Base-by-base conservation (phyloP, 53 echinoderm and acorn worm species). In the Hippasteria phrygiana region DNA sequence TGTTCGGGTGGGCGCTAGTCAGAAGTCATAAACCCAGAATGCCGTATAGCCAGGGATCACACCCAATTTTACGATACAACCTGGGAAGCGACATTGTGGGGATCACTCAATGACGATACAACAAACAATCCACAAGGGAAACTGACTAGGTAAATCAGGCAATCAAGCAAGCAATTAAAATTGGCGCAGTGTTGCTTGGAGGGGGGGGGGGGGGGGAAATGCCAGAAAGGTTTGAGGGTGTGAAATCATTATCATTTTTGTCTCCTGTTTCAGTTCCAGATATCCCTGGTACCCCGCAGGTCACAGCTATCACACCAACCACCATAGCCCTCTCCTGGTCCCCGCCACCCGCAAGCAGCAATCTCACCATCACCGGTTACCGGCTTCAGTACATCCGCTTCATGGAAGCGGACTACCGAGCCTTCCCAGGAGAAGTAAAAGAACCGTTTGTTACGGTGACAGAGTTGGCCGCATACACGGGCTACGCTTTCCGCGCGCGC, bases 391-490 rank as follows among this genome's bases (percentile, higher is more conserved):
- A 88, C 46, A 36, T 69, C 14, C 32, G 38, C 34, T 88, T 88
- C 53, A 50, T n/a, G 27, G 77, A 88, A 4, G n/a, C 63, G 4
- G 33, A n/a, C 24, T 88, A 88, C 48, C 76, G 5, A 12, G 88
- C 77, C 17, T 41, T 36, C 34, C 91, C 63, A 2, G 90, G 85
- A 9, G 71, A 43, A 38, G 53, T 87, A 4, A 77, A 46, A 41
- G 88, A 82, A 20, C 33, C 83, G 5, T 73, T 59, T 24, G 34
- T 32, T 14, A 77, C 90, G 24, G 92, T 96, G 2, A 69, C 43
- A 13, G 87, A 73, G 9, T 84, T 96, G 50, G 59, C 53, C 22
- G 90, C 96, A 5, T 95, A 93, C 73, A 93, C 92, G 24, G 94
- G 88, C 7, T 96, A 96, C 20, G 46, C 34, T 29, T 90, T 95